Conservation (phyloP, 23 tunicate species). For the Halocynthia aurantium region DNA sequence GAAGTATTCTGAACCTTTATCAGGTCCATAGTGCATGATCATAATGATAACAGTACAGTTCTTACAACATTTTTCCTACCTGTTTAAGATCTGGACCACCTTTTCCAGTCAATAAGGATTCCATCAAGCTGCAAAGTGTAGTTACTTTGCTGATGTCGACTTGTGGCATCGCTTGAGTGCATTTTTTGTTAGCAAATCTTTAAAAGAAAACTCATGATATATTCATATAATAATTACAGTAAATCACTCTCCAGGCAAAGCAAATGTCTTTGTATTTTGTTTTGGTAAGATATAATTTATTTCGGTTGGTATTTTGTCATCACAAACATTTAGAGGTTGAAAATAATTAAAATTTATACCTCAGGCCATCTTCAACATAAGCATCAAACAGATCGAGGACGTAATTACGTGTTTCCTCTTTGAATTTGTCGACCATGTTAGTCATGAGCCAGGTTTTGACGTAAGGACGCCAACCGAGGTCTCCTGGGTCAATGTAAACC, state of each 20-base stretch:
- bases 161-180: constrained; percentile 89
- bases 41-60: too few species aligned
- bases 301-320: not conserved
- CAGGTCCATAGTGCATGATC: too few species aligned
- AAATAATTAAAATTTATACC: constrained; percentile 25
- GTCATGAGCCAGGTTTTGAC: constrained; percentile 87
- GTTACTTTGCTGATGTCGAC: constrained; percentile 84
- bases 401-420: constrained; percentile 63
- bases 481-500: constrained; percentile 98
- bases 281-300: not conserved
- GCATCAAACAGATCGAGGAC: constrained; percentile 95
- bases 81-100: constrained; percentile 87
- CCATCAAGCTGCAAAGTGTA: constrained; percentile 76
- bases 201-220: not conserved
- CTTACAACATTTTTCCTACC: constrained; percentile 10
- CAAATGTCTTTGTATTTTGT: not conserved
- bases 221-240: not conserved
- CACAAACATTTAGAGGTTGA: too few species aligned
- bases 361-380: constrained; percentile 97
- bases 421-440: constrained; percentile 40
- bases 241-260: too few species aligned
- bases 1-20: not conserved
- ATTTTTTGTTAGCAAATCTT: constrained; percentile 68
- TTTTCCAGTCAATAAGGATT: constrained; percentile 75
- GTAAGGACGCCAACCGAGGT: constrained; percentile 97